These are phyloP conservation scores for Delphinus delphis DNA, from an alignment of 2,113 vertebrate species.

Conservation along the genomic window DNA sequence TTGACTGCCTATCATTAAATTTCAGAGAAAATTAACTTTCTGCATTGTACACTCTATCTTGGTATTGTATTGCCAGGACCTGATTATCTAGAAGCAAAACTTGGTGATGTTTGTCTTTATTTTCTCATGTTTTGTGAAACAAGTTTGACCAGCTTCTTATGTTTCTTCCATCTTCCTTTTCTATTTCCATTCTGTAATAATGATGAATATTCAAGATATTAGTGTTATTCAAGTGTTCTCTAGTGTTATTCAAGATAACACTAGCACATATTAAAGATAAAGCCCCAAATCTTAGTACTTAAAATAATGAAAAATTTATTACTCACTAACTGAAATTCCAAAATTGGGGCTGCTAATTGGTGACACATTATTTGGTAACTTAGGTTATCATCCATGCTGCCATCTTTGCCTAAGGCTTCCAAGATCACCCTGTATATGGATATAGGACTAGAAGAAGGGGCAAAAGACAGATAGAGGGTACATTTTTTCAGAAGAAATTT, in stretches of 20 bases:
- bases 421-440: neutral
- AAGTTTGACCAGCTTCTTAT: neutral
- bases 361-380: neutral
- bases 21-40: neutral
- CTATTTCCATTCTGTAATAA: neutral
- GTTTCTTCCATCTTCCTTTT: neutral
- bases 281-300: neutral
- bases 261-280: neutral
- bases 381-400: neutral
- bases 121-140: neutral
- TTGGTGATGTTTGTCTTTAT: neutral
- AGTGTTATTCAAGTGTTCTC: no score
- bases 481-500: neutral
- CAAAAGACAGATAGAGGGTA: accelerated
- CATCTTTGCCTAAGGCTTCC: neutral
- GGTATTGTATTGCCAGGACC: neutral
- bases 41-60: neutral
- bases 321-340: neutral
- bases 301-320: neutral
- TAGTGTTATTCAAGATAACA: neutral
- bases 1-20: neutral
- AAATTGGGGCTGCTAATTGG: neutral
- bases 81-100: neutral
- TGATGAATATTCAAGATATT: neutral
- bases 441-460: neutral